Evolutionary conservation across 2,888 invertebrate species (phyloP).

Genomic region (Lasioglossum morio): DNA sequence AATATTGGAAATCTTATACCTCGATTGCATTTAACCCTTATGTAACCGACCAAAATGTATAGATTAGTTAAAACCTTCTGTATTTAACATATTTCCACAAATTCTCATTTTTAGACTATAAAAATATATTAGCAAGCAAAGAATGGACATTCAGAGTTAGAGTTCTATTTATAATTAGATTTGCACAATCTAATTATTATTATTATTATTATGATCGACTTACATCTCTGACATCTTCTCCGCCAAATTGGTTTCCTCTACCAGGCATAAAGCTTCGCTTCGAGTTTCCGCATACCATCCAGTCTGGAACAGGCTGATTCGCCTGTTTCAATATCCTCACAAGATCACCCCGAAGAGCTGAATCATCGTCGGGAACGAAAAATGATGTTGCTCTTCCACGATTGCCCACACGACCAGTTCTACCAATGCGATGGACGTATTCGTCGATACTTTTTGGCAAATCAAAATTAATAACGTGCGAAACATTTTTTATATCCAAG

Average conservation of each 20-base stretch:
- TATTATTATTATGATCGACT: slow-evolving; percentile 76
- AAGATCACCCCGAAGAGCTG: slow-evolving; percentile 87
- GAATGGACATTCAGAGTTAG: too few species aligned
- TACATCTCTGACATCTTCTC: slow-evolving; percentile 89
- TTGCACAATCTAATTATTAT: background rate
- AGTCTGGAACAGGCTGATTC: slow-evolving; percentile 91
- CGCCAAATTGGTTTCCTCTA: slow-evolving; percentile 87
- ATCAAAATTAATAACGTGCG: slow-evolving; percentile 96
- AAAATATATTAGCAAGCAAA: too few species aligned
- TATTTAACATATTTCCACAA: too few species aligned
- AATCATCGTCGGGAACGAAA: slow-evolving; percentile 88
- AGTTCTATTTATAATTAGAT: too few species aligned
- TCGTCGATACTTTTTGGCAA: slow-evolving; percentile 96
- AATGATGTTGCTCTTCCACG: slow-evolving; percentile 95
- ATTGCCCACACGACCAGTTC: slow-evolving; percentile 97
- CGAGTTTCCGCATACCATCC: slow-evolving; percentile 85
- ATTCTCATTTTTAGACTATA: too few species aligned
- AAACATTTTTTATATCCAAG: slow-evolving; percentile 94
- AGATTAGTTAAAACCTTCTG: too few species aligned
- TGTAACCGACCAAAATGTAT: too few species aligned
- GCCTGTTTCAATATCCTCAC: slow-evolving; percentile 92
- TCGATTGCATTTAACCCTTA: too few species aligned
- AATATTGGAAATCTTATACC: too few species aligned
- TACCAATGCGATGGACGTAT: slow-evolving; percentile 97
- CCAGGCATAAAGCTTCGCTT: slow-evolving; percentile 75